phyloP scores from a whole-genome alignment of 2,797 vertebrate species.

The Triplophysa bombifrons region DNA sequence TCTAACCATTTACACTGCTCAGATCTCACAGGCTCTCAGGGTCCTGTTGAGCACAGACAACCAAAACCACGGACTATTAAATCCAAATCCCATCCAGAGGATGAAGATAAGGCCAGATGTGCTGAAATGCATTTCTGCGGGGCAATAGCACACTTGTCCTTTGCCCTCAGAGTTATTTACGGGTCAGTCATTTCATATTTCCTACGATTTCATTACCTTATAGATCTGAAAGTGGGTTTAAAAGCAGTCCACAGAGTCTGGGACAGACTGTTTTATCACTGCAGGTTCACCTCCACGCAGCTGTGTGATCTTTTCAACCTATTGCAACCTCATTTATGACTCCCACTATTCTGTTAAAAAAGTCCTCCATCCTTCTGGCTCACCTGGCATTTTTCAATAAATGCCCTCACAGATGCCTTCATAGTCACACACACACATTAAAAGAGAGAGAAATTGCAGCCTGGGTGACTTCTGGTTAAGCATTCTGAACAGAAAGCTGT shows the following conservation, averaged over 20 bases:
- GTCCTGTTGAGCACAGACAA: slow-evolving; percentile 22
- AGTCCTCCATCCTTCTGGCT: not conserved
- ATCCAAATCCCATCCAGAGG: slow-evolving; percentile 12
- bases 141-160: not conserved
- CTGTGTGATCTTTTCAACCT: not conserved
- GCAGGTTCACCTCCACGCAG: not conserved
- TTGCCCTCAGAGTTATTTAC: not conserved
- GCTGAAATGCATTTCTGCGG: slow-evolving; percentile 18
- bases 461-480: too few species aligned
- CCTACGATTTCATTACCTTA: not conserved
- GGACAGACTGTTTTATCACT: slow-evolving; percentile 5
- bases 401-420: not conserved
- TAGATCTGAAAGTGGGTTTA: not conserved
- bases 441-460: too few species aligned
- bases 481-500: too few species aligned
- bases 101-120: not conserved
- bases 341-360: slow-evolving; percentile 5
- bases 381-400: not conserved
- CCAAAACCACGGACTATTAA: not conserved
- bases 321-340: not conserved
- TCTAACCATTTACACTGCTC: not conserved
- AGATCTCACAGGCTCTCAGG: not conserved
- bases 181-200: not conserved
- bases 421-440: too few species aligned
- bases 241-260: not conserved